These are phyloP conservation scores for Tonatia bakeri DNA, from an alignment of 2,113 vertebrate genomes.

Conservation along the genomic window DNA sequence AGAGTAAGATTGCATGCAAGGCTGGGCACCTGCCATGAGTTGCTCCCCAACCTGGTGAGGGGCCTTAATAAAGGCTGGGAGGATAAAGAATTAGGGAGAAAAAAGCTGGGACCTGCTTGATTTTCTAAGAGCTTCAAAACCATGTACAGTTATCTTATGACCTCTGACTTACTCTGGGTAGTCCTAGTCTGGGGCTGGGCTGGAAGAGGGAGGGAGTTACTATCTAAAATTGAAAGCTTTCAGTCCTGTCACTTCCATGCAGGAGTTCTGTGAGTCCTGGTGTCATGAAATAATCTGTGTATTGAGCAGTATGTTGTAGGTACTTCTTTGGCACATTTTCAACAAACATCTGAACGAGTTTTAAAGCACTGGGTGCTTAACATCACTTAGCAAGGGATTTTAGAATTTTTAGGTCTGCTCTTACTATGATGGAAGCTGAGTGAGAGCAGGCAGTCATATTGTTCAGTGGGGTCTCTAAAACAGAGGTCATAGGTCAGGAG, in stretches of 20 bases:
- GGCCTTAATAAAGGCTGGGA: too few relatives aligned
- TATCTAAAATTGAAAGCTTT: not conserved
- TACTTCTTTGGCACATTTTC: not conserved
- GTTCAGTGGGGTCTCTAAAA: not conserved
- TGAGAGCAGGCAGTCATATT: not conserved
- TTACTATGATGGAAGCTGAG: not conserved
- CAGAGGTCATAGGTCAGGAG: not conserved
- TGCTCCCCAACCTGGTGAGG: not conserved
- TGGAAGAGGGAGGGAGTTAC: not conserved
- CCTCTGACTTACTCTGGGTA: not conserved
- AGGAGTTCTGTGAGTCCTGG: not conserved
- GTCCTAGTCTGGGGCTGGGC: not conserved
- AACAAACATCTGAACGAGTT: not conserved
- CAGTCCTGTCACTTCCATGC: accelerated
- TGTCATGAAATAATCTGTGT: not conserved
- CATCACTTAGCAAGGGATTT: not conserved
- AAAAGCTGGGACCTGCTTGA: not conserved
- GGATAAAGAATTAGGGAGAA: not conserved
- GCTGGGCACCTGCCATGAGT: not conserved
- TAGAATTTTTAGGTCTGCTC: not conserved
- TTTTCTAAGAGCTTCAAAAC: not conserved
- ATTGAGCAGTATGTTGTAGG: not conserved
- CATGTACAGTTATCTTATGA: not conserved
- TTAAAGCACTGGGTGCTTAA: not conserved
- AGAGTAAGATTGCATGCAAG: not conserved